These are phyloP conservation scores for Nomada ruficornis DNA, from an alignment of 2,888 invertebrate species.

Conservation along the genomic window DNA sequence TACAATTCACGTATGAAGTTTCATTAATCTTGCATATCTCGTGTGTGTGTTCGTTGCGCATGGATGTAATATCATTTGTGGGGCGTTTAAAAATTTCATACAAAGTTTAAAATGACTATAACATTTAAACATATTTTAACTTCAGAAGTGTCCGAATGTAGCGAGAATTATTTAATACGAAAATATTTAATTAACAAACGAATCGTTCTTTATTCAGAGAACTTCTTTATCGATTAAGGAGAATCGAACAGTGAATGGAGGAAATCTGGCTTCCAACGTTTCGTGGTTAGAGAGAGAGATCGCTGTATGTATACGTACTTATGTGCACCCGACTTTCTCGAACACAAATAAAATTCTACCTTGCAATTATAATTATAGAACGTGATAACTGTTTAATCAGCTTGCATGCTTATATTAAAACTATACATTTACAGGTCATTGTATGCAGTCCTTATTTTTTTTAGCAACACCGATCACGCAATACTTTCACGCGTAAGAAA, in stretches of 20 bases:
- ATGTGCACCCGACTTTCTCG: not conserved
- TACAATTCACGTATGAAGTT: no score
- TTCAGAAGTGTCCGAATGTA: no score
- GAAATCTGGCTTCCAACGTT: not conserved
- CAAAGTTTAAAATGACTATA: no score
- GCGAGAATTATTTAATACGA: no score
- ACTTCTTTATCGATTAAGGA: slow-evolving; percentile 42
- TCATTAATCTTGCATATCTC: no score
- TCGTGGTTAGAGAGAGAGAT: slow-evolving; percentile 13
- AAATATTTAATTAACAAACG: no score
- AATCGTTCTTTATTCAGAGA: not conserved
- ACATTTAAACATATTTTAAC: no score
- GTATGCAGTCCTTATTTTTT: not conserved
- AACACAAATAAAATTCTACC: not conserved
- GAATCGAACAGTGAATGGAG: not conserved
- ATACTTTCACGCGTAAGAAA: not conserved
- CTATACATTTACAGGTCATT: not conserved
- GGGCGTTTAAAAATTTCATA: no score
- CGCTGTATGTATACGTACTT: not conserved
- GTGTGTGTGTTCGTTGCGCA: no score
- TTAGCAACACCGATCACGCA: not conserved
- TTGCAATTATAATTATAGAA: not conserved
- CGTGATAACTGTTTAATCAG: not conserved
- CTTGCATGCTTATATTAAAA: not conserved
- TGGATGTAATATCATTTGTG: no score